These are phyloP conservation scores for Poeciliopsis infans DNA, from an alignment of 2,797 vertebrate genomes.

Conservation along the genomic window DNA sequence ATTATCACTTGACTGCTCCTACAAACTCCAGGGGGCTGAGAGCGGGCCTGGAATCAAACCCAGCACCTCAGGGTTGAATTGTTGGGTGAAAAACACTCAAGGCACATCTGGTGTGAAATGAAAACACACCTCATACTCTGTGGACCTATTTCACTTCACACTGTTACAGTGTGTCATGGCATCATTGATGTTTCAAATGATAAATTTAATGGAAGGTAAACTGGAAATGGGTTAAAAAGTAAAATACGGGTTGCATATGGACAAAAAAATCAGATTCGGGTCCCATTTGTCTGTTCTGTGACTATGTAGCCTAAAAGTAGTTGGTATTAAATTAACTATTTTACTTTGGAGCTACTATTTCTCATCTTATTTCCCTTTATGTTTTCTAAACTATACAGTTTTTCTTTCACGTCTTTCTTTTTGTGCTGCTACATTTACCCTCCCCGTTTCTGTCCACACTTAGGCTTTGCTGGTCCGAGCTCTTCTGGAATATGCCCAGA, in stretches of 20 bases:
- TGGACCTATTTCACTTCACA: not conserved
- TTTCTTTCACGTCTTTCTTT: not conserved
- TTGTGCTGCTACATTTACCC: not conserved
- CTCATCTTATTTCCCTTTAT: not conserved
- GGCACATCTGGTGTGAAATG: not conserved
- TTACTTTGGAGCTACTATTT: not conserved
- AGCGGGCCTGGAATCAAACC: not conserved
- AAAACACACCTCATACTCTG: not conserved
- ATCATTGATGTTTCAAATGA: not conserved
- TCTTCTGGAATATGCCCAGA: constrained; percentile 84
- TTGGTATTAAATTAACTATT: not conserved
- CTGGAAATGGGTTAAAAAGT: not conserved
- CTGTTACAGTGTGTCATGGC: not conserved
- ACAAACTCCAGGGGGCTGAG: not conserved
- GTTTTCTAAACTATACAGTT: not conserved
- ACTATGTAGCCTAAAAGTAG: not conserved
- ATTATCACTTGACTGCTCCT: not conserved
- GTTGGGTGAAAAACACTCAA: not conserved
- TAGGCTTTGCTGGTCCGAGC: constrained; percentile 84
- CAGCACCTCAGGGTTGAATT: not conserved
- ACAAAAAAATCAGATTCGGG: too few species aligned
- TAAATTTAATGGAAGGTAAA: not conserved
- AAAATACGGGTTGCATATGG: too few species aligned
- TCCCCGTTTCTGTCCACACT: not conserved
- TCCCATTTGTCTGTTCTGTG: not conserved